Evolutionary conservation across 2,888 invertebrate genomes (phyloP), one percentile per base, ranked within the genome.

Genomic region (Dasysyrphus albostriatus): DNA sequence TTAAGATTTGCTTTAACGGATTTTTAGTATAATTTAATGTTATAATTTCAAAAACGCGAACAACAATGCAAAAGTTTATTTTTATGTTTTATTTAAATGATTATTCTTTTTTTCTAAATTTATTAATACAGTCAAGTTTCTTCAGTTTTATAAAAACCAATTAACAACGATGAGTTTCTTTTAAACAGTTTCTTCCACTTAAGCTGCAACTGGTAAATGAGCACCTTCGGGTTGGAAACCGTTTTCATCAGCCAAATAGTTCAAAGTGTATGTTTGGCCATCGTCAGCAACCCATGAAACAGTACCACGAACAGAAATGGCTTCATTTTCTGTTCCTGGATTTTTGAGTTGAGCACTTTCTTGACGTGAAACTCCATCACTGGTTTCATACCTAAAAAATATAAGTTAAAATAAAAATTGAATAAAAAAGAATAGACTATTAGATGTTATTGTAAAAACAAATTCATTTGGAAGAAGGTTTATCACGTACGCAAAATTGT

Each of bases 241-340:
- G 72, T 90, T 90, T 78, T 90, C 90, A 77, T 91, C 90, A 42
- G 91, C 90, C 82, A 90, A 32, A 87, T 90, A 91, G 58, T 89
- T 94, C 79, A 95, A 94, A 14, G 93, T 93, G 89, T 95, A 95
- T 0, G 91, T 91, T 19, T 93, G 93, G 1, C 94, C 94, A 88
- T 94, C 94, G 19, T 93, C 93, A 32, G 93, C 94, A 0, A 94
- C 91, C 94, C 93, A 94, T 7, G 92, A 90, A 89, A 94, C 93
- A 3, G 92, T 92, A 24, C 94, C 94, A 67, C 89, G 91, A 5
- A 94, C 92, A 0, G 89, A 88, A 16, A 90, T 88, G 12, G 91
- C 90, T 88, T 92, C 92, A 74, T 92, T 88, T 49, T 67, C 67
- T 19, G 67, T 67, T 49, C 67, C 67, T 7, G 49, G 67, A 37